phyloP scores from a whole-genome alignment of 2,797 vertebrate genomes.

The Brotula barbata region DNA sequence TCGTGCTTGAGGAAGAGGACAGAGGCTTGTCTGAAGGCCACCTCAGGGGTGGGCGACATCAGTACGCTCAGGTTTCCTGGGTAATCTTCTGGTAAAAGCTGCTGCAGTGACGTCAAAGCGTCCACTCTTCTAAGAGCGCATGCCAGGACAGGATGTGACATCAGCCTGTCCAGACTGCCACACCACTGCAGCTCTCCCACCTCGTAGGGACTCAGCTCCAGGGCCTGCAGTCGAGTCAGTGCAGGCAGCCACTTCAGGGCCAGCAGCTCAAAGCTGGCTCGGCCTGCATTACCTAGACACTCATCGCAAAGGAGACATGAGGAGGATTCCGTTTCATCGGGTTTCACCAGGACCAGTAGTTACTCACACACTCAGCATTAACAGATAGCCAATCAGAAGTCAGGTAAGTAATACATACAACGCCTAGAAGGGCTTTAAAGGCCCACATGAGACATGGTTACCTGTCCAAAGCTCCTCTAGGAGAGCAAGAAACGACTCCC shows the following conservation, averaged over 20 bases:
- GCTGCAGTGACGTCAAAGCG: constrained; percentile 60
- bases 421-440: too few species aligned
- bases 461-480: too few species aligned
- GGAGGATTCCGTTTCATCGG: not conserved
- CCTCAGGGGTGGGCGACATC: constrained; percentile 76
- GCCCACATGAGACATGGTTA: too few species aligned
- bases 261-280: constrained; percentile 69
- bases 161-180: constrained; percentile 63
- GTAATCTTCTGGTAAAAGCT: constrained; percentile 35
- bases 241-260: constrained; percentile 77
- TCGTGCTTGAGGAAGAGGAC: constrained; percentile 78
- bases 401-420: too few species aligned
- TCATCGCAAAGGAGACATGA: not conserved
- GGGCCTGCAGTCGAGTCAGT: constrained; percentile 71
- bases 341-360: too few species aligned
- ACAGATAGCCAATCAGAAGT: too few species aligned
- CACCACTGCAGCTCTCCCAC: constrained; percentile 69
- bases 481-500: too few species aligned
- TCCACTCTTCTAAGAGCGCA: constrained; percentile 58
- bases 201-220: constrained; percentile 77
- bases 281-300: constrained; percentile 42
- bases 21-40: constrained; percentile 73
- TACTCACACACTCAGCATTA: too few species aligned
- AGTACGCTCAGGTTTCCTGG: constrained; percentile 46
- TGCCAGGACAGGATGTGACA: constrained; percentile 66